Conservation (phyloP, 2,888 invertebrate species). For the Nomada fabriciana region DNA sequence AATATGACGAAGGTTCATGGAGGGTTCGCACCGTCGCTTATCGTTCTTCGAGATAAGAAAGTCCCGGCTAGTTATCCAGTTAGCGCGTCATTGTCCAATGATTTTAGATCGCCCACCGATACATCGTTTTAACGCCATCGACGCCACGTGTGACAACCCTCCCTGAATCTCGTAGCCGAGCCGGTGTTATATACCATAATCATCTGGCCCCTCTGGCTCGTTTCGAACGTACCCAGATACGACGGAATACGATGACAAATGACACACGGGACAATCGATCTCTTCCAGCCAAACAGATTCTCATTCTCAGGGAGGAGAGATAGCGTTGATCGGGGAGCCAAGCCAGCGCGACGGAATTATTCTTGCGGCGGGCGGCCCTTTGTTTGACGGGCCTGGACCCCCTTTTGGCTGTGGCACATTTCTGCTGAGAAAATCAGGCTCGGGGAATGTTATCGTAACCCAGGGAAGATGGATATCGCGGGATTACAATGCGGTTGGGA, state of each 20-base stretch:
- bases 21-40: constrained; percentile 69
- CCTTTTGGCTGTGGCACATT: not conserved
- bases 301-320: constrained; percentile 46
- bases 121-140: constrained; percentile 72
- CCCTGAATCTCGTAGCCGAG: not conserved
- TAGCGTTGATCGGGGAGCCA: constrained; percentile 30
- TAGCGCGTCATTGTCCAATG: constrained; percentile 82
- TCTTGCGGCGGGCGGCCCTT: constrained; percentile 38
- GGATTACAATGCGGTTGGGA: not conserved
- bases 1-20: constrained; percentile 76
- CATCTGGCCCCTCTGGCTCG: not conserved
- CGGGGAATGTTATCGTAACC: not conserved
- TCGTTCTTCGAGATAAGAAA: constrained; percentile 76
- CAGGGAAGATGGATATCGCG: not conserved
- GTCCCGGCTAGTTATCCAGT: constrained; percentile 82
- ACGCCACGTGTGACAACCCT: constrained; percentile 54
- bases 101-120: constrained; percentile 82
- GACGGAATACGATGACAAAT: constrained; percentile 76
- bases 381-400: constrained; percentile 24
- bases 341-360: constrained; percentile 46
- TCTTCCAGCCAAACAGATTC: constrained; percentile 73
- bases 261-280: constrained; percentile 74
- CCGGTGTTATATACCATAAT: not conserved
- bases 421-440: not conserved
- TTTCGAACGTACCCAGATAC: constrained; percentile 30